phyloP scores from a whole-genome alignment of 2,113 vertebrate genomes.

The Phocoena phocoena region DNA sequence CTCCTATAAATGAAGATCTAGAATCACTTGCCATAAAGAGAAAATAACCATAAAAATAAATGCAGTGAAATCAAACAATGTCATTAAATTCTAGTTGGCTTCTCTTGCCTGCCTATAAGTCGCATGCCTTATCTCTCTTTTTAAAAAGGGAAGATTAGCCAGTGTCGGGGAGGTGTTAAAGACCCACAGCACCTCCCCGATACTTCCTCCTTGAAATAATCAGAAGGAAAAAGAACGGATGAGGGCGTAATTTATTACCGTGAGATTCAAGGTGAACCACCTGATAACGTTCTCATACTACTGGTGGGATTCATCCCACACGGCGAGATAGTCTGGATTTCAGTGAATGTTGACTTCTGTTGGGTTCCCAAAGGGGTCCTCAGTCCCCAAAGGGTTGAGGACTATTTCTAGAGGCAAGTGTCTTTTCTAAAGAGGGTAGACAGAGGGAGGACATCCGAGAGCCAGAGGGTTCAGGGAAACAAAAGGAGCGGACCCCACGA shows the following conservation, averaged over 20 bases:
- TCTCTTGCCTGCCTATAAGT: neutral
- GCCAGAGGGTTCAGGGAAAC: neutral
- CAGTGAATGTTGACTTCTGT: neutral
- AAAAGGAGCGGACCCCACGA: accelerated
- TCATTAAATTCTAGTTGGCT: conserved; percentile 53
- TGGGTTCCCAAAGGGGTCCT: neutral
- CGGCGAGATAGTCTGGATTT: neutral
- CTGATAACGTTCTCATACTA: neutral
- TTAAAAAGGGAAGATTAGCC: neutral
- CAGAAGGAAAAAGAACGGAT: neutral
- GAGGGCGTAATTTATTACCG: neutral
- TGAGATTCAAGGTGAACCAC: conserved; percentile 16
- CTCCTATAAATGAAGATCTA: conserved; percentile 61
- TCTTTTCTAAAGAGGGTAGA: neutral
- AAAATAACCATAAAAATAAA: conserved; percentile 73
- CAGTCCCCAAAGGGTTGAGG: neutral
- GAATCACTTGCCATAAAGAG: conserved; percentile 75
- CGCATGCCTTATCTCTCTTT: conserved; percentile 23
- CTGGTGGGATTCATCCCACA: neutral
- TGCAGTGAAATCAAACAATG: conserved; percentile 72
- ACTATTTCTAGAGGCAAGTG: neutral
- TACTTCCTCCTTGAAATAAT: conserved; percentile 35
- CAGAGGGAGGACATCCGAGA: neutral
- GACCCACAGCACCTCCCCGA: neutral
- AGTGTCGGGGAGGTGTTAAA: neutral